Base-by-base conservation (phyloP, 2,888 invertebrate species). In the Metallyticus violacea region DNA sequence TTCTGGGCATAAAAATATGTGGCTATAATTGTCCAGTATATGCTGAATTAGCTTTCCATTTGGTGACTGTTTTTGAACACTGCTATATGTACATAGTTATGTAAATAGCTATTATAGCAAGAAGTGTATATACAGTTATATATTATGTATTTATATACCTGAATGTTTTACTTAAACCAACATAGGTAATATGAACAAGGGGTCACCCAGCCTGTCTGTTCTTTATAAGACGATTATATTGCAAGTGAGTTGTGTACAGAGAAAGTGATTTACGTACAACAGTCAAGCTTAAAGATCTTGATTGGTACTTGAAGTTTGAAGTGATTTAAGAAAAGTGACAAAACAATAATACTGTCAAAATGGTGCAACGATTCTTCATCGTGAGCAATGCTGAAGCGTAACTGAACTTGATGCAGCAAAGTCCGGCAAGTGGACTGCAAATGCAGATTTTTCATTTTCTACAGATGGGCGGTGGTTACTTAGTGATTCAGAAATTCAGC, bases 381-480 rank as follows among this genome's bases (percentile, higher is more conserved):
- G n/a, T n/a, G n/a, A n/a, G n/a, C n/a, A n/a, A n/a, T n/a, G n/a
- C n/a, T n/a, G n/a, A n/a, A n/a, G n/a, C n/a, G n/a, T n/a, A n/a
- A n/a, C n/a, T n/a, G n/a, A n/a, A n/a, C n/a, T n/a, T n/a, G n/a
- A n/a, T n/a, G n/a, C n/a, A n/a, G n/a, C n/a, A n/a, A n/a, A 62
- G 15, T 62, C 3, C 15, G 22, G 22, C 40, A 62, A 62, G 40
- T 15, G 40, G 40, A 62, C 40, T 62, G 30, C 6, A 22, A 62
- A 15, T 4, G 15, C 40, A 62, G 22, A 62, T 62, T 62, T 62
- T 62, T 62, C 15, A 62, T 62, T 62, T 62, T 62, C 40, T 62
- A 62, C 40, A 62, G 83, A 77, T 83, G 83, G 83, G 27, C 28
- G 7, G n/a, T 77, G 77, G 83, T 83, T 77, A 83, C 83, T 83